A percentile compares a stretch with the other conserved stretches of the same genome.
Evolutionary conservation across 1,140 invertebrate genomes (phyloP).

Genomic region (Trypoxylus dichotomus): DNA sequence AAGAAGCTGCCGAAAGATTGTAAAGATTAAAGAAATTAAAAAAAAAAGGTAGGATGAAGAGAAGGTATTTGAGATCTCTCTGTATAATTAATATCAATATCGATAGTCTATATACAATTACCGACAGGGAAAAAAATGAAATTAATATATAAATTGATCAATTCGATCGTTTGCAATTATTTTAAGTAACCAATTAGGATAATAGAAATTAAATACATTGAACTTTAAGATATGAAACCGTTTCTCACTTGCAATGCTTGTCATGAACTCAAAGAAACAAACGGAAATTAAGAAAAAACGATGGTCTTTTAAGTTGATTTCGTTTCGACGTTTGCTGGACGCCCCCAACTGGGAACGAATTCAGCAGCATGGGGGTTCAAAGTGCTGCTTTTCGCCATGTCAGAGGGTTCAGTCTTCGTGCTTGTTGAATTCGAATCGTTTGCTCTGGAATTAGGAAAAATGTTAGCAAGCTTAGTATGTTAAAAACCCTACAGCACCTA

Average conservation of each 20-base stretch:
- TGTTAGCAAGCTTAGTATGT: not conserved
- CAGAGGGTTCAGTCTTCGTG: slow-evolving; percentile 23
- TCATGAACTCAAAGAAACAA: not conserved
- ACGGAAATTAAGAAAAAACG: not conserved
- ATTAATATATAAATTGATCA: slow-evolving; percentile 11
- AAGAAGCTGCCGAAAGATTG: not conserved
- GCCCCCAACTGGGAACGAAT: slow-evolving; percentile 41
- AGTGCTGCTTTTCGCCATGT: slow-evolving; percentile 40
- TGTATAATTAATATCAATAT: not conserved
- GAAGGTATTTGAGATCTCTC: not conserved
- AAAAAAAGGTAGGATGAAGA: not conserved
- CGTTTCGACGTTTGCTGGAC: not conserved
- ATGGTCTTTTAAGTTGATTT: slow-evolving; percentile 14
- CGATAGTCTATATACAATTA: not conserved
- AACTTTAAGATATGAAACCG: not conserved
- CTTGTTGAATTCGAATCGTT: slow-evolving; percentile 9
- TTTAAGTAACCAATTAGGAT: not conserved
- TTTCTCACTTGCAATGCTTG: not conserved
- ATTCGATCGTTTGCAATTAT: not conserved
- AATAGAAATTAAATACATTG: not conserved
- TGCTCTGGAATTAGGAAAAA: not conserved
- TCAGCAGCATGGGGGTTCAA: slow-evolving; percentile 48
- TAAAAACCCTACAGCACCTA: not conserved
- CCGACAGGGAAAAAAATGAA: slow-evolving; percentile 5
- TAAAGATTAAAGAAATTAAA: not conserved